Evolutionary conservation across 2,797 vertebrate species (phyloP), one percentile per base, ranked within the genome.

Genomic region (Champsocephalus esox): DNA sequence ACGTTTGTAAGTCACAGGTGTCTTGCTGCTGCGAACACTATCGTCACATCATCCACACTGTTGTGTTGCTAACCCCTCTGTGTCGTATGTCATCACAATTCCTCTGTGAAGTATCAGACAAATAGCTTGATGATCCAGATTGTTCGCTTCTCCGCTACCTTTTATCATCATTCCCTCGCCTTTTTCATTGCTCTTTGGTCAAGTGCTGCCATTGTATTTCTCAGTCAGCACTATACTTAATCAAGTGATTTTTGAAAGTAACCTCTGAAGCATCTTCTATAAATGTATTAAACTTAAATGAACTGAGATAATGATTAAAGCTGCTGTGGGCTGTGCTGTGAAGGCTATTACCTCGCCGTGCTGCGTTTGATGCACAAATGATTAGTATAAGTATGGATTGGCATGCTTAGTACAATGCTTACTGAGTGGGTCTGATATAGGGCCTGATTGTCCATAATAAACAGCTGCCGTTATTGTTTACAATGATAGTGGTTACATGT

Each of bases 71-170:
- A 55, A 58, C 51, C 28, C 16, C 34, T 65, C 61, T 82, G 62
- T 73, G 69, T 71, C 76, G 73, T 62, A 66, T 89, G 89, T 87
- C 76, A 84, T 92, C 85, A 82, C 65, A 81, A 54, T 60, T 83
- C 34, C 34, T 38, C 28, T 49, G 11, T 82, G 57, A 76, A 57
- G 52, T 70, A 66, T 75, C 68, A 73, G 60, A 88, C 21, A 84
- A 83, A 81, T 61, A 66, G 70, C 62, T 74, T 73, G 60, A 83
- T 82, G 66, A 83, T 81, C 59, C 59, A 50, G 73, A 83, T 73
- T 86, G 66, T 86, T 85, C 48, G 2, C 59, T 52, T 77, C 44
- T 73, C 73, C 28, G 56, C 79, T 62, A 67, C 79, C 66, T 87
- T 82, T 85, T 75, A 75, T 80, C 65, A 48, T n/a, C 13, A 50